Evolutionary conservation across 2,888 invertebrate species (phyloP).

Genomic region (Hydriomena furcata): DNA sequence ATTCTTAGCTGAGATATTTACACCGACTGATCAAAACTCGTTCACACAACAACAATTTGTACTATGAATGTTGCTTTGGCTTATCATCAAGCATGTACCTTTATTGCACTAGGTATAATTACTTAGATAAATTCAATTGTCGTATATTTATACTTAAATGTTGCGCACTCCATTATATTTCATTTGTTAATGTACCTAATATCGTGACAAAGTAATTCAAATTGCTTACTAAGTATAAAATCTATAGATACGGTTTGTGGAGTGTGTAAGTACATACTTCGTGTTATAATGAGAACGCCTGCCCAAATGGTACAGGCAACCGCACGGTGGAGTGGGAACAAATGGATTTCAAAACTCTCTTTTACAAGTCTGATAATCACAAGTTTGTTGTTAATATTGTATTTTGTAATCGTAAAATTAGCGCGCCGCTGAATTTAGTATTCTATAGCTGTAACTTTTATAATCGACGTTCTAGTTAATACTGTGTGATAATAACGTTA

Average conservation of each 20-base stretch:
- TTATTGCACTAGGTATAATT: neutral
- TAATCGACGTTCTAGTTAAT: slow-evolving; percentile 73
- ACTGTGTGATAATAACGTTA: slow-evolving; percentile 81
- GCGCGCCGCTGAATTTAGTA: slow-evolving; percentile 53
- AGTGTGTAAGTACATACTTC: slow-evolving; percentile 6
- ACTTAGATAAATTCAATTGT: slow-evolving; percentile 9
- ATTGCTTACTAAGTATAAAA: slow-evolving; percentile 11
- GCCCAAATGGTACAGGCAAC: slow-evolving; percentile 31
- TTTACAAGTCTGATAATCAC: slow-evolving; percentile 54
- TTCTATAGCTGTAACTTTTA: slow-evolving; percentile 62
- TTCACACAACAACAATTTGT: no score
- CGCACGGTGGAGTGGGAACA: slow-evolving; percentile 47
- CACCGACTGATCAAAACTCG: slow-evolving; percentile 6
- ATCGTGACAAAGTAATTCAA: slow-evolving; percentile 1
- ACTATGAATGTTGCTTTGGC: no score
- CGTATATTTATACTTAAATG: slow-evolving; percentile 9
- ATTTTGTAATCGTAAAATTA: slow-evolving; percentile 30
- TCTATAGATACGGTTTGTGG: neutral
- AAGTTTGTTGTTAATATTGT: slow-evolving; percentile 43
- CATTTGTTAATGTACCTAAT: neutral
- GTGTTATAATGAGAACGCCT: slow-evolving; percentile 30
- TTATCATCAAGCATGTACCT: neutral
- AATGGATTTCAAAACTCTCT: slow-evolving; percentile 45
- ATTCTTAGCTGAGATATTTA: neutral
- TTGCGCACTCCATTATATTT: slow-evolving; percentile 20